Evolutionary conservation across 2,113 vertebrate genomes (phyloP), one percentile per base, ranked within the genome.

Genomic region (Balaeniceps rex): DNA sequence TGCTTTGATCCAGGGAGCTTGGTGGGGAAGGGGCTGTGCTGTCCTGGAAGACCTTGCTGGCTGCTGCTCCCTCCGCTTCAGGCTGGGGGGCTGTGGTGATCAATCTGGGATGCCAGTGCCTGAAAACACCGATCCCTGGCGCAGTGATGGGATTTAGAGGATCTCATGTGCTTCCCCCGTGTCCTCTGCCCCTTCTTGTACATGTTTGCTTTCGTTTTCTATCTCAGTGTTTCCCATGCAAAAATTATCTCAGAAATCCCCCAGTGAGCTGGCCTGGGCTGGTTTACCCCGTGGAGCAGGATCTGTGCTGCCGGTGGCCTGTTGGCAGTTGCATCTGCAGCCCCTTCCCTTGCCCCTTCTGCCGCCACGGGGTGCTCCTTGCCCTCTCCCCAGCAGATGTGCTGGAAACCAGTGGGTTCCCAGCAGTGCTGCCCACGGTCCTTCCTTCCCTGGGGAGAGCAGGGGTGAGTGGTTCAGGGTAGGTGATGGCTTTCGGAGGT

Each of bases 1-100:
- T 0, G 10, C 95, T 97, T 97, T 97, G 96, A 97, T 97, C 65
- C 25, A 6, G n/a, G 87, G 66, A 52, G 47, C 61, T 75, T 23
- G 3, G 76, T 23, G 9, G 75, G 89, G 78, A 95, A 90, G 84
- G 75, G 90, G 70, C 70, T 92, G 78, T 0, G 4, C 75, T 47
- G 68, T 42, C 68, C 83, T 10, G 80, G 83, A 71, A 80, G 75
- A 58, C 47, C 54, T 66, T 1, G 3, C 76, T 21, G 63, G 33
- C 63, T 65, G 51, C 40, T 76, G 36, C 52, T 68, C 28, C 46
- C 44, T 74, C 63, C 0, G 0, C 55, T 79, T 58, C 0, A 3
- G 15, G 21, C 49, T 49, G 14, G 49, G 49, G 64, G 60, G 6
- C 40, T 40, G 42, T 11, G 42, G 28, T 2, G 2, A 13, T 47